Percentiles rank a stretch among this genome's conserved stretches.
Evolutionary conservation across 2,888 invertebrate species (phyloP).

Genomic region (Cantharis rufa): DNA sequence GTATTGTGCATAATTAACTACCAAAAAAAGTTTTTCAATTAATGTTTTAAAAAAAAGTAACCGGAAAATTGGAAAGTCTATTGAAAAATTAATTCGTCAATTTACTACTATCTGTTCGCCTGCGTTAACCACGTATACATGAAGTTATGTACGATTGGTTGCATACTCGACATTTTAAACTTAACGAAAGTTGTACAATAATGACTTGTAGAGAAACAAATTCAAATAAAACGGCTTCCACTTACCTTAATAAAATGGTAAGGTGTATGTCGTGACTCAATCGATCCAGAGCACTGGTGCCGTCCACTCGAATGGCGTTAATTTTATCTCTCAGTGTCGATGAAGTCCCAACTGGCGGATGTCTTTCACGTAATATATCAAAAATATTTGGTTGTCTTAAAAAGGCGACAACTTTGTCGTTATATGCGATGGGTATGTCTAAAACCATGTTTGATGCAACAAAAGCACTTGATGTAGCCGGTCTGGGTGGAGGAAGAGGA

Average conservation of each 20-base stretch:
- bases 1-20: no score
- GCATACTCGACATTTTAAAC: not conserved
- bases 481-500: slow-evolving; percentile 75
- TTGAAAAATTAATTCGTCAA: not conserved
- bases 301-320: slow-evolving; percentile 86
- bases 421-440: slow-evolving; percentile 87
- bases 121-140: not conserved
- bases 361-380: slow-evolving; percentile 85
- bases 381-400: slow-evolving; percentile 91
- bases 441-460: slow-evolving; percentile 56
- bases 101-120: not conserved
- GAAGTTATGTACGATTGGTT: not conserved
- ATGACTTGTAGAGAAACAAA: no score
- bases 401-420: slow-evolving; percentile 96
- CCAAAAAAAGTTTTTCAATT: no score
- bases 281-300: slow-evolving; percentile 80
- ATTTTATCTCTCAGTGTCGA: slow-evolving; percentile 83
- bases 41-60: no score
- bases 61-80: no score
- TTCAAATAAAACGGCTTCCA: slow-evolving; percentile 24
- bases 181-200: no score
- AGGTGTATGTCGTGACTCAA: slow-evolving; percentile 92
- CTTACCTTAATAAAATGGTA: slow-evolving; percentile 88
- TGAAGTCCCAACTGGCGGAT: slow-evolving; percentile 72
- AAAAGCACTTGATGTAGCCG: slow-evolving; percentile 59